Percentiles rank a stretch among this genome's conserved stretches.
phyloP scores from a whole-genome alignment of 2,113 vertebrate genomes.

The Furnarius figulus region DNA sequence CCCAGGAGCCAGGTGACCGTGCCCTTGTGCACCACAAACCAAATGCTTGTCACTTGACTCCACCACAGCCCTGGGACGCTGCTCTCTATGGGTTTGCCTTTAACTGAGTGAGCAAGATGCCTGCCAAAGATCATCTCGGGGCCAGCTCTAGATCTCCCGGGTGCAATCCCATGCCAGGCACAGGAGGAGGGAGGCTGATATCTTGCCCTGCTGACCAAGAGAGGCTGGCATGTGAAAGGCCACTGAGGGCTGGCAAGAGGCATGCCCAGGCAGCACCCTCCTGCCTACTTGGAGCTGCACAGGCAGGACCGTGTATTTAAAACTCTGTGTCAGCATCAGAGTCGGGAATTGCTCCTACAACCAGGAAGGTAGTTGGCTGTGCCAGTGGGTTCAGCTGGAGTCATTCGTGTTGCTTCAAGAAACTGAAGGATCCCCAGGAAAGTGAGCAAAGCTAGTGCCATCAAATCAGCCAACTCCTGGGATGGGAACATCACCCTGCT shows the following conservation, averaged over 20 bases:
- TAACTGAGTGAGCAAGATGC: background rate
- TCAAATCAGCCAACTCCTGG: background rate
- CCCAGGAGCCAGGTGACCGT: background rate
- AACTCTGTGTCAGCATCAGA: background rate
- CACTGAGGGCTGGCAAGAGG: background rate
- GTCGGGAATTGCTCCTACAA: background rate
- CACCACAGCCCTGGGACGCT: background rate
- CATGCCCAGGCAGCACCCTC: background rate
- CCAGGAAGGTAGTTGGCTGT: background rate
- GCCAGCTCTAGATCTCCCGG: background rate
- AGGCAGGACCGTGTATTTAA: background rate
- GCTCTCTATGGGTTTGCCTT: background rate
- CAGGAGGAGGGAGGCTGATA: background rate
- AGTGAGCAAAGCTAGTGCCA: background rate
- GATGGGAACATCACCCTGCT: background rate
- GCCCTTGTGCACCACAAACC: background rate
- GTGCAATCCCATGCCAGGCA: background rate
- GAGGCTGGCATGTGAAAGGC: background rate
- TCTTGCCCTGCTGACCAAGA: background rate
- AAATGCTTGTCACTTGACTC: background rate
- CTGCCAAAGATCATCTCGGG: background rate
- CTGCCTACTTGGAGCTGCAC: background rate
- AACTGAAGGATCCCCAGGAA: background rate
- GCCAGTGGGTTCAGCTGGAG: background rate
- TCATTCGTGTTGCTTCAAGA: rapidly evolving